Conservation (phyloP, 2,888 invertebrate species). For the Diaprepes abbreviatus region DNA sequence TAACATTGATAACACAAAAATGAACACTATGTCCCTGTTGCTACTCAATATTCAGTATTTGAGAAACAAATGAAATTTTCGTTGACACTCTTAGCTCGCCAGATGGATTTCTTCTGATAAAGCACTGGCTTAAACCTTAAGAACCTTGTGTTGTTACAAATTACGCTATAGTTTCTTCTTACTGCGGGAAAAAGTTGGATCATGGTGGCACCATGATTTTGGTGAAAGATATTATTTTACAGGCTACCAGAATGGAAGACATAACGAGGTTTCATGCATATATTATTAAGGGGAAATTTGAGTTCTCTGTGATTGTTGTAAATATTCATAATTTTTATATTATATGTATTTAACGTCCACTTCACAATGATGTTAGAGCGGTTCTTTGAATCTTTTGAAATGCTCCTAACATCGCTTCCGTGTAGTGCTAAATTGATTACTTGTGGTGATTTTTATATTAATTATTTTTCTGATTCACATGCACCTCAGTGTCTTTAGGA, state of each 20-base stretch:
- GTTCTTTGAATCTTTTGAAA: neutral
- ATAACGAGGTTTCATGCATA: neutral
- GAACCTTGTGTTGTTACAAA: neutral
- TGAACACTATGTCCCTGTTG: neutral
- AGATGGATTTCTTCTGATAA: neutral
- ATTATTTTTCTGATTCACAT: neutral
- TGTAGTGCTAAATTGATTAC: neutral
- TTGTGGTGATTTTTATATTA: neutral
- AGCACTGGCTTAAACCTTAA: no score
- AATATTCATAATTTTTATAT: neutral
- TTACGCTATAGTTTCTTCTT: neutral
- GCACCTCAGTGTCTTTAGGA: neutral
- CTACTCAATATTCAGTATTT: slow-evolving; percentile 4
- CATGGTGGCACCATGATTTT: slow-evolving; percentile 1
- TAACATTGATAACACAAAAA: neutral
- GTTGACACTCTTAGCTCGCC: neutral
- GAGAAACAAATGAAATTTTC: neutral
- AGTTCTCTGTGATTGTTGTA: neutral
- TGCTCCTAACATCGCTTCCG: neutral
- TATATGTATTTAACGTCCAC: neutral
- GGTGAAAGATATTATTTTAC: no score
- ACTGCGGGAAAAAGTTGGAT: neutral
- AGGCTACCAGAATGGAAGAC: neutral
- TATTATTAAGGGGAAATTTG: neutral
- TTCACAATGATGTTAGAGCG: neutral